Evolutionary conservation across 92 coral and sea anemone species (phyloP).

Genomic region (Phenganax subtilis): DNA sequence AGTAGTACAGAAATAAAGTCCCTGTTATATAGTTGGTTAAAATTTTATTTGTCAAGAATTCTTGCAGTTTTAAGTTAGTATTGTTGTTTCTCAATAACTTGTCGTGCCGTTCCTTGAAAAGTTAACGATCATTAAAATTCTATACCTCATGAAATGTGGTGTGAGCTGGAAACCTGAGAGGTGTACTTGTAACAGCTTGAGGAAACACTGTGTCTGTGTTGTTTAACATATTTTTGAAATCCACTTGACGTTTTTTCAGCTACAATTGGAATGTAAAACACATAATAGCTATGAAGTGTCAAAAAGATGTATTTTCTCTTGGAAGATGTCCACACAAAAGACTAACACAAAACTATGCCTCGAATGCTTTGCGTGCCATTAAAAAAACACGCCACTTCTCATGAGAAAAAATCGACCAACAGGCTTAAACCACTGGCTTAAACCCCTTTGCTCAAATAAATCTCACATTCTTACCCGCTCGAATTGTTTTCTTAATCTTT

Average conservation of each 20-base stretch:
- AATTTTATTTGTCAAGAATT: too few relatives aligned
- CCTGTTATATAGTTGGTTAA: too few relatives aligned
- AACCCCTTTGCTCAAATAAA: not conserved
- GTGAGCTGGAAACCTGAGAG: conserved; percentile 10
- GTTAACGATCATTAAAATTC: not conserved
- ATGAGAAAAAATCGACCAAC: not conserved
- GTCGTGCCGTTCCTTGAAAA: too few relatives aligned
- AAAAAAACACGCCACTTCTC: not conserved
- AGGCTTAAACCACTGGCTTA: not conserved
- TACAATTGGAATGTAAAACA: not conserved
- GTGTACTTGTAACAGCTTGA: conserved; percentile 31
- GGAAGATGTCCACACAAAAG: too few relatives aligned
- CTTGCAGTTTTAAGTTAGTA: too few relatives aligned
- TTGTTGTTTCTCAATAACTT: too few relatives aligned
- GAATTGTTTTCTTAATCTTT: conserved; percentile 59
- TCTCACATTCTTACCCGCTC: conserved; percentile 44
- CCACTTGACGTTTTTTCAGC: conserved; percentile 37
- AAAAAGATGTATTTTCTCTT: not conserved
- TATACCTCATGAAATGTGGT: conserved; percentile 18
- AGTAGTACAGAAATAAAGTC: too few relatives aligned
- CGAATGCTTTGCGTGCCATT: not conserved
- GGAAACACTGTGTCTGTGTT: conserved; percentile 31
- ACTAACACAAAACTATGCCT: not conserved
- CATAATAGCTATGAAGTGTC: not conserved
- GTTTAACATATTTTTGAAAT: conserved; percentile 36